Conservation (phyloP, 2,888 invertebrate species). For the Schizaphis graminum region DNA sequence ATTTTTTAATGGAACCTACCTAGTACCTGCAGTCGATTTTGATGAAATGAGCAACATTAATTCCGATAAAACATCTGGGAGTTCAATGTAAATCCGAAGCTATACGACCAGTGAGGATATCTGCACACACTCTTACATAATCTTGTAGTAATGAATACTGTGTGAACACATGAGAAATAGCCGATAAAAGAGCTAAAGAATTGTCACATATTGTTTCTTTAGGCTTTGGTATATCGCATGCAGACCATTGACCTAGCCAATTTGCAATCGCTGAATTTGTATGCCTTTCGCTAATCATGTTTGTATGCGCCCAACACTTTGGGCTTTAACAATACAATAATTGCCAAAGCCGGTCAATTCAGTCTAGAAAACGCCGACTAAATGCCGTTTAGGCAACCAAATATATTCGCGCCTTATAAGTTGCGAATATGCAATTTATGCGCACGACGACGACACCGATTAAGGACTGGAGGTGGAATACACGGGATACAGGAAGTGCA, state of each 20-base stretch:
- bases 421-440: too few relatives aligned
- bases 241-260: not conserved
- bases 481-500: too few relatives aligned
- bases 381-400: too few relatives aligned
- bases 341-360: too few relatives aligned
- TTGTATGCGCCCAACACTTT: too few relatives aligned
- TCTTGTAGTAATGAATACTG: slow-evolving; percentile 51
- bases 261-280: not conserved
- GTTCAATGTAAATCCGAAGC: not conserved
- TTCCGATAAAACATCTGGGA: slow-evolving; percentile 8
- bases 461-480: too few relatives aligned
- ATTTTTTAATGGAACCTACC: slow-evolving; percentile 7
- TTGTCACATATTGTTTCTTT: slow-evolving; percentile 12
- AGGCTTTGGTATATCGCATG: not conserved
- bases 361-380: too few relatives aligned
- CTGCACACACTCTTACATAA: slow-evolving; percentile 22
- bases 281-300: slow-evolving; percentile 30
- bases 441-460: too few relatives aligned
- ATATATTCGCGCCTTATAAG: too few relatives aligned
- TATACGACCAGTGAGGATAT: slow-evolving; percentile 5
- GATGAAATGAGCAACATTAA: slow-evolving; percentile 15
- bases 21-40: not conserved
- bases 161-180: not conserved
- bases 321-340: too few relatives aligned
- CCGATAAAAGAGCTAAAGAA: not conserved